A percentile compares a stretch with the other conserved stretches of the same genome.
Evolutionary conservation across 2,888 invertebrate genomes (phyloP).

Genomic region (Holacanthella duospinosa): DNA sequence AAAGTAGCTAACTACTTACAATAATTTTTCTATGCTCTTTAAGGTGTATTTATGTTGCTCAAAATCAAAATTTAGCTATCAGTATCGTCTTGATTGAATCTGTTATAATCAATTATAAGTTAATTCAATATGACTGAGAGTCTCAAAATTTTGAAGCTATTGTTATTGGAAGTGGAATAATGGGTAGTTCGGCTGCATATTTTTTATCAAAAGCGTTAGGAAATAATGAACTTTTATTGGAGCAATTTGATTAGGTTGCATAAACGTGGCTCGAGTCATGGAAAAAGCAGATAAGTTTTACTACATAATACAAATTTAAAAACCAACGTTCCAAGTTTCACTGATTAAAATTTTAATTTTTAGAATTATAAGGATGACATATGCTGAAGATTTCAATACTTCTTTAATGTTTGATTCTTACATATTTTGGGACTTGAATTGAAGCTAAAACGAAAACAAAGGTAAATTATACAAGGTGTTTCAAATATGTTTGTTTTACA

Average conservation of each 20-base stretch:
- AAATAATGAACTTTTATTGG: constrained; percentile 23
- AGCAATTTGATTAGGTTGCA: constrained; percentile 34
- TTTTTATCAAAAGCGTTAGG: constrained; percentile 22
- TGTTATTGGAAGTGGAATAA: constrained; percentile 28
- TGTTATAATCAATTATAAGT: no score
- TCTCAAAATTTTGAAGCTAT: constrained; percentile 17
- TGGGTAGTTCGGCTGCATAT: constrained; percentile 32
- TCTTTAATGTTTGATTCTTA: constrained; percentile 27
- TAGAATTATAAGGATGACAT: constrained; percentile 32
- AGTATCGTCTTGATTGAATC: no score
- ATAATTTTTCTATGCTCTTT: no score
- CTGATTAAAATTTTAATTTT: background rate
- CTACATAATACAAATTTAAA: background rate
- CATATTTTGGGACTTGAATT: constrained; percentile 26
- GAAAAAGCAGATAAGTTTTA: constrained; percentile 26
- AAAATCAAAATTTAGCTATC: no score
- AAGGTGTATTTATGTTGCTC: no score
- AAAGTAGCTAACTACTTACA: no score
- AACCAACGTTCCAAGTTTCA: background rate
- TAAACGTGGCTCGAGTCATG: constrained; percentile 33
- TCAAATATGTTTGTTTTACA: background rate
- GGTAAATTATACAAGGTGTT: constrained; percentile 9
- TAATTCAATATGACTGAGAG: no score
- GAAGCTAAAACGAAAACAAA: constrained; percentile 18
- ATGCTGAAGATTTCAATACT: constrained; percentile 29